Base-by-base conservation (phyloP, 2,888 invertebrate genomes). In the Zhengitettix transpicula region DNA sequence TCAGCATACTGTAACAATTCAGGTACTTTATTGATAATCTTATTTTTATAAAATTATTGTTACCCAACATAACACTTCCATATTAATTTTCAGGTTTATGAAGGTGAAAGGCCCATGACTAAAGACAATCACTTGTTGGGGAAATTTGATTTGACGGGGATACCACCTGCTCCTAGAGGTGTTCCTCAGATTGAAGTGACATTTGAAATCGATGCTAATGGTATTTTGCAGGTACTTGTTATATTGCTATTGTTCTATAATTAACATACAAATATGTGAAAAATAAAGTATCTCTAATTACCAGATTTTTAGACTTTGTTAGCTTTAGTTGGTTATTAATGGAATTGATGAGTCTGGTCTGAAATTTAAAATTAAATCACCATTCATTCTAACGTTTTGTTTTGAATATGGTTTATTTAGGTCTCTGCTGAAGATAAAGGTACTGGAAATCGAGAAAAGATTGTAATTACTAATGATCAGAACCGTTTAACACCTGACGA, bases 101-200 rank as follows among this genome's bases (percentile, higher is more conserved):
- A 99, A 77, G 98, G 99, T 68, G 99, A 99, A 76, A 87, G 99
- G 69, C 96, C 98, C 40, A 97, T 99, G 98, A 98, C 98, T 66
- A 98, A 98, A 77, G 98, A 99, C 77, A 99, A 99, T 77, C 98
- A 99, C 76, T 79, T 95, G 65, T 81, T 99, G 63, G 99, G 99
- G 64, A 98, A 97, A 76, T 99, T 99, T 76, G 98, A 99, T 71
- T 77, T 98, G 63, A 96, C 94, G 61, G 96, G 95, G 63, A 96
- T 97, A 68, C 96, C 97, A 62, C 95, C 96, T 53, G 93, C 93
- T 57, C 93, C 92, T 0, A 79, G 93, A 69, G 94, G 94, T 64
- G 91, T 93, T 62, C 94, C 93, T 53, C 93, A 94, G 72, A 94
- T 94, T 69, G 94, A 94, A 73, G 94, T 94, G 10, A 92, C 92